Evolutionary conservation across 30 jellyfish, hydroid and myxozoan species (phyloP), one percentile per base, ranked within the genome.

Genomic region (Euphysa ruthae): DNA sequence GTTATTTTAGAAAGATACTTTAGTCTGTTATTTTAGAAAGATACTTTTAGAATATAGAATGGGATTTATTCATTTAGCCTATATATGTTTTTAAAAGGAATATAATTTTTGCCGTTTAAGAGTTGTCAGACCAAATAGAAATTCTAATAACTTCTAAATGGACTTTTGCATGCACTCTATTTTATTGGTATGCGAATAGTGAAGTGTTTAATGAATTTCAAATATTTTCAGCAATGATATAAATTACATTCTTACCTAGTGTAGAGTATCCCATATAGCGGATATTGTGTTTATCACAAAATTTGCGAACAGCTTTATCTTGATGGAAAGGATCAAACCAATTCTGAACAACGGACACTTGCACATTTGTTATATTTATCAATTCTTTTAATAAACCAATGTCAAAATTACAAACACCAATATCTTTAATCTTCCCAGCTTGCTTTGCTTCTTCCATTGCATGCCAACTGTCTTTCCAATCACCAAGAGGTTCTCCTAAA

Each of bases 271-370:
- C 97, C 87, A 77, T 72, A 19, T 69, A 87, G 1, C 94, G 71
- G 20, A 87, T 87, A 25, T 69, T 70, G 22, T 69, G 28, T 42
- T 79, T 16, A 1, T 35, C 56, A 61, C 97, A 87, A 14, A 76
- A 57, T 24, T 78, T 35, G 61, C 97, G 51, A 61, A 50, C 22
- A n/a, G 22, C 55, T 24, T 14, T 24, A 22, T 87, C 97, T 63
- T 80, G 93, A 33, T 87, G 83, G 44, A 79, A 70, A 20, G 97
- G 94, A 46, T 87, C 97, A 32, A 87, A 87, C 97, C 97, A 87
- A 60, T 87, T 87, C 58, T 87, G 97, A 7, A 87, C 81, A 43
- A 78, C 94, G 0, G 97, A 87, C 0, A 87, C 77, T 1, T 94
- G 97, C 46, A 70, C 82, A 19, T 29, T 68, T 8, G 97, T 75